A percentile compares a stretch with the other conserved stretches of the same genome.
Evolutionary conservation across 1,140 invertebrate genomes (phyloP).

Genomic region (Zaprionus capensis): DNA sequence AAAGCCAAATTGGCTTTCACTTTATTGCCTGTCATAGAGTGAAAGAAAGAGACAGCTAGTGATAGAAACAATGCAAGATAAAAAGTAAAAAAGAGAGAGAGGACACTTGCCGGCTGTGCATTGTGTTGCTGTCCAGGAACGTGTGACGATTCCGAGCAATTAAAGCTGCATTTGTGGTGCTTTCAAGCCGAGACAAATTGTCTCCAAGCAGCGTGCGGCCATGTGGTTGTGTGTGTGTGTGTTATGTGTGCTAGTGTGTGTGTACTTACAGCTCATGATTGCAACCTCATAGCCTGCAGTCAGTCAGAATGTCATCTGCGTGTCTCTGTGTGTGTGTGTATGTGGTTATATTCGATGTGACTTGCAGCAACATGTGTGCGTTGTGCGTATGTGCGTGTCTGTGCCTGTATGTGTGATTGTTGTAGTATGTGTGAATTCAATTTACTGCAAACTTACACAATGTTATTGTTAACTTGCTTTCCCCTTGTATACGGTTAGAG

Average conservation of each 20-base stretch:
- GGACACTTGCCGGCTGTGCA: conserved; percentile 28
- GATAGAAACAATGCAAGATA: background rate
- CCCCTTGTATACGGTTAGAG: conserved; percentile 56
- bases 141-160: conserved; percentile 52
- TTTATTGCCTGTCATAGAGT: conserved; percentile 22
- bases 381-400: background rate
- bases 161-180: conserved; percentile 52
- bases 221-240: background rate
- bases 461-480: conserved; percentile 56
- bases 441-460: conserved; percentile 57
- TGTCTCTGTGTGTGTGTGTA: conserved; percentile 6
- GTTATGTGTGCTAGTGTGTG: background rate
- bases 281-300: conserved; percentile 41
- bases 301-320: conserved; percentile 37
- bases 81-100: conserved; percentile 3
- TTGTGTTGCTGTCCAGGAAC: conserved; percentile 37
- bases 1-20: conserved; percentile 55
- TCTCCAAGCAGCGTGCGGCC: conserved; percentile 11
- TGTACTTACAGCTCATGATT: conserved; percentile 56
- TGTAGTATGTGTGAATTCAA: conserved; percentile 53
- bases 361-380: conserved; percentile 19
- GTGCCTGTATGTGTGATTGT: background rate
- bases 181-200: conserved; percentile 49
- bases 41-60: background rate
- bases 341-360: conserved; percentile 22